phyloP scores from a whole-genome alignment of 2,113 vertebrate species.

The Anseranas semipalmata region DNA sequence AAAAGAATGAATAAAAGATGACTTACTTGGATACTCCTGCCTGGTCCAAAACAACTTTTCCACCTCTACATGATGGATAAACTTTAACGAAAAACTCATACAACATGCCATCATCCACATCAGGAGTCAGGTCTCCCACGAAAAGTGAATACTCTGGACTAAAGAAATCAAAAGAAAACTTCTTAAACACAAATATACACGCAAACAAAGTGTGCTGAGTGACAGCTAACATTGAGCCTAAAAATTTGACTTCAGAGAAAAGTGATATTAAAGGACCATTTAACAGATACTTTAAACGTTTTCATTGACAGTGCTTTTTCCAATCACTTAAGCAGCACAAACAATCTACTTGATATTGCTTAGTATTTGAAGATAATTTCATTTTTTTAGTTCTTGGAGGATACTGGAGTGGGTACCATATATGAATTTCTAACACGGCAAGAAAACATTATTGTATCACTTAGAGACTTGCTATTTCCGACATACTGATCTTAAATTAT shows the following conservation, averaged over 20 bases:
- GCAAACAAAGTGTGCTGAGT: neutral
- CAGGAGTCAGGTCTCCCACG: slow-evolving; percentile 91
- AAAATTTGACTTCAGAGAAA: neutral
- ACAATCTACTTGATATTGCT: neutral
- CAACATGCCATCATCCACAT: slow-evolving; percentile 95
- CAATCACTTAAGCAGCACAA: neutral
- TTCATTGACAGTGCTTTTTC: neutral
- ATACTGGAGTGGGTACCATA: neutral
- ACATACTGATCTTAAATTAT: neutral
- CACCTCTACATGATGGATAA: slow-evolving; percentile 91
- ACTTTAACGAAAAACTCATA: slow-evolving; percentile 96
- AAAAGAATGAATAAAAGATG: neutral
- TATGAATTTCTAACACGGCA: neutral
- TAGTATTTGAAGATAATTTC: neutral
- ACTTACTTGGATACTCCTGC: slow-evolving; percentile 93
- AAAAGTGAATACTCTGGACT: slow-evolving; percentile 93
- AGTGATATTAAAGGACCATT: neutral
- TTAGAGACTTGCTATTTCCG: neutral
- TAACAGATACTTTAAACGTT: neutral
- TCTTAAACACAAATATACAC: neutral
- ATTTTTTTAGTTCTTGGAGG: neutral
- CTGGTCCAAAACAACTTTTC: slow-evolving; percentile 92
- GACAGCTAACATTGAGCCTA: neutral
- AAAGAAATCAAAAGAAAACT: slow-evolving; percentile 12
- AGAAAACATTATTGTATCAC: neutral